phyloP scores from a whole-genome alignment of 2,888 invertebrate species.

The Pristionchus exspectatus region DNA sequence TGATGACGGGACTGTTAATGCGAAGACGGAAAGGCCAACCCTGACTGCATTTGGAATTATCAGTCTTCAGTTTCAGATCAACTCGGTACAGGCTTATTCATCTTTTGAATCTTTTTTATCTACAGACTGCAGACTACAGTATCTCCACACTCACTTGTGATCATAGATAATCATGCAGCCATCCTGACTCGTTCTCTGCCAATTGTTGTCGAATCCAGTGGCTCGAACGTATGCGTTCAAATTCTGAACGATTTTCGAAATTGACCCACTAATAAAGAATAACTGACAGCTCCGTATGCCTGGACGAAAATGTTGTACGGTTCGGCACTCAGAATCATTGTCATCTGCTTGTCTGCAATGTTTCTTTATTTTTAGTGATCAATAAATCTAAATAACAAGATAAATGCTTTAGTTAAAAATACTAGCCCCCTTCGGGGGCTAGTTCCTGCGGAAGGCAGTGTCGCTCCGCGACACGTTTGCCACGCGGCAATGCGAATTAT shows the following conservation, averaged over 20 bases:
- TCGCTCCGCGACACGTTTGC: too few species aligned
- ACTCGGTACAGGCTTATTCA: too few species aligned
- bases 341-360: background rate
- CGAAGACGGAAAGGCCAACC: background rate
- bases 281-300: background rate
- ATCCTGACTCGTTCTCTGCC: background rate
- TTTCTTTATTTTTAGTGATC: background rate
- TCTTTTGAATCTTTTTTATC: too few species aligned
- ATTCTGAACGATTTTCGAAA: background rate
- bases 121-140: too few species aligned
- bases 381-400: too few species aligned
- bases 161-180: background rate
- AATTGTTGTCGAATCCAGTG: conserved; percentile 15
- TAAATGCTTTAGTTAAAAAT: too few species aligned
- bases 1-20: conserved; percentile 4
- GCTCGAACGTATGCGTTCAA: conserved; percentile 7
- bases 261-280: background rate
- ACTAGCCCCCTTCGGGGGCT: too few species aligned
- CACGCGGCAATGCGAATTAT: too few species aligned
- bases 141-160: background rate
- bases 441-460: too few species aligned
- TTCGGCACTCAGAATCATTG: conserved; percentile 8
- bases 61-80: too few species aligned
- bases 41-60: background rate
- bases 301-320: background rate